Evolutionary conservation across 64 coral and sea anemone genomes (phyloP).

Genomic region (Anthopleura sola): DNA sequence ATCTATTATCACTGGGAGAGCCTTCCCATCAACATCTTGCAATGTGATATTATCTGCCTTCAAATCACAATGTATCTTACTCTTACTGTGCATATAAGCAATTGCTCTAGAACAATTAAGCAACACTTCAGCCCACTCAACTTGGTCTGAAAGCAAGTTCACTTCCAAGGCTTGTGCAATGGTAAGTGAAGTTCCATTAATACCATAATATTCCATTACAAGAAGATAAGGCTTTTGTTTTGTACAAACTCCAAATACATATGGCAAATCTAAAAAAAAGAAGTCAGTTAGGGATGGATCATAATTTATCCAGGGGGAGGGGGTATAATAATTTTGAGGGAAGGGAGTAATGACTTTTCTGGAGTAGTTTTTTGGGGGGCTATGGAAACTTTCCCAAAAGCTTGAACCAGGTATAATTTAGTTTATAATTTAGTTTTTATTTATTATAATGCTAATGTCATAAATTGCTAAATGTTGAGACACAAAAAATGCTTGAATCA

Average conservation of each 20-base stretch:
- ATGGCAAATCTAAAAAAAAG: too few relatives aligned
- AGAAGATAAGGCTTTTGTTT: slow-evolving; percentile 3
- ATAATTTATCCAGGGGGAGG: too few relatives aligned
- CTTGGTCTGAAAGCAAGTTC: neutral
- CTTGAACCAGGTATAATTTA: too few relatives aligned
- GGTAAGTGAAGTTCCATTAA: slow-evolving; percentile 11
- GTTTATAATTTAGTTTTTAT: too few relatives aligned
- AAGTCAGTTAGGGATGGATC: too few relatives aligned
- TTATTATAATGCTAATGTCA: too few relatives aligned
- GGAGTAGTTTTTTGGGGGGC: too few relatives aligned
- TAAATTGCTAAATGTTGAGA: too few relatives aligned
- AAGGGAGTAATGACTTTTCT: too few relatives aligned
- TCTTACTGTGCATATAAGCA: neutral
- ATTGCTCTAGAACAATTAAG: slow-evolving; percentile 21
- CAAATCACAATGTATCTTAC: slow-evolving; percentile 32
- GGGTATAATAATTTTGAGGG: too few relatives aligned
- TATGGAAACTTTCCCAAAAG: too few relatives aligned
- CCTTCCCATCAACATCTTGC: neutral
- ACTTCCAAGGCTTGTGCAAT: neutral
- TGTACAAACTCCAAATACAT: slow-evolving; percentile 28
- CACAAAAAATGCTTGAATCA: too few relatives aligned
- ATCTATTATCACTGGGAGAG: neutral
- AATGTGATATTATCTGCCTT: slow-evolving; percentile 30
- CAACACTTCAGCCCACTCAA: slow-evolving; percentile 4
- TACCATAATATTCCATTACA: slow-evolving; percentile 28